Evolutionary conservation across 2,797 vertebrate species (phyloP), one percentile per base, ranked within the genome.

Genomic region (Myotis daubentonii): DNA sequence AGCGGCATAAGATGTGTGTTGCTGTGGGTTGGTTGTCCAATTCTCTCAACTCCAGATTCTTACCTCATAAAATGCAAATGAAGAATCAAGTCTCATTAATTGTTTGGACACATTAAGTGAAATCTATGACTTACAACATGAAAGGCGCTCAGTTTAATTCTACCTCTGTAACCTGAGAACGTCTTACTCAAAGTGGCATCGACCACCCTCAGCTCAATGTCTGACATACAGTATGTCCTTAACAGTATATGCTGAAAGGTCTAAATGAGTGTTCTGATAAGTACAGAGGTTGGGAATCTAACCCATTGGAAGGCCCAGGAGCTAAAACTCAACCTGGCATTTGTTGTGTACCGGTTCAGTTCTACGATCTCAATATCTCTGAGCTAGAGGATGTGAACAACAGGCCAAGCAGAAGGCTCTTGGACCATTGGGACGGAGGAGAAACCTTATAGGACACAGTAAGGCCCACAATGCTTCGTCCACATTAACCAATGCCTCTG

Each of bases 1-100:
- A n/a, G n/a, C 0, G 3, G 60, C 85, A 49, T 36, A 80, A 79
- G 85, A 82, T 47, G 22, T 33, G 10, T 13, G 6, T 53, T 33
- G 65, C 17, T 65, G 16, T 30, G 41, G 49, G 13, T 33, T 78
- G 75, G 28, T n/a, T 72, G 76, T 83, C 78, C 38, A 60, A 79
- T 93, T 91, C 88, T 28, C 76, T 93, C 71, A 65, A 30, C 4
- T 90, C 47, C 38, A 94, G 41, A 90, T 33, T 87, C 75, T 53
- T 82, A 38, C 25, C 76, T 33, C 8, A 60, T 71, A 62, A 84
- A 87, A 93, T 16, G 23, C 33, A 85, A 91, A 36, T 72, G 33
- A 57, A 47, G 25, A 47, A 19, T 80, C 19, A 11, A 5, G 33
- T 13, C n/a, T 75, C 13, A 33, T 30, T 70, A 51, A 30, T 65